phyloP scores from a whole-genome alignment of 2,797 vertebrate species.

The Zalophus californianus region DNA sequence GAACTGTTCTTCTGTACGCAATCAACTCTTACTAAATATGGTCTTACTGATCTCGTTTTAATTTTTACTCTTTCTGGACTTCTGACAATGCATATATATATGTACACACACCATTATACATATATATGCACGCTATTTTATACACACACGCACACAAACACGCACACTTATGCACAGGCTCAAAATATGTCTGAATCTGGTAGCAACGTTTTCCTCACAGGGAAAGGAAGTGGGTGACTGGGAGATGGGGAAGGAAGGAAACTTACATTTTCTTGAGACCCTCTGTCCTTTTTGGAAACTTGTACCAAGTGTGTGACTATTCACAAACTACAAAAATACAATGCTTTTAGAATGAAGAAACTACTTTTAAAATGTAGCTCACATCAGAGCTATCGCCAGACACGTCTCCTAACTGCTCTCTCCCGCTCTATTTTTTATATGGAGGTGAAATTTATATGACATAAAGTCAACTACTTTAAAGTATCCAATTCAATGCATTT shows the following conservation, averaged over 20 bases:
- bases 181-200: neutral
- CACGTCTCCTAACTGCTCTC: neutral
- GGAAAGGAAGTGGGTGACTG: slow-evolving; percentile 8
- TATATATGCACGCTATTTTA: neutral
- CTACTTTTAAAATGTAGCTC: slow-evolving; percentile 8
- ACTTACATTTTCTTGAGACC: neutral
- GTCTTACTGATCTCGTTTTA: neutral
- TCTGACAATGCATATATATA: neutral
- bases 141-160: neutral
- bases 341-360: slow-evolving; percentile 40
- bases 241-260: neutral
- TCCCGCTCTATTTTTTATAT: neutral
- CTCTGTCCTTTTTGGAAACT: neutral
- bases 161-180: neutral
- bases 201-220: neutral
- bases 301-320: neutral
- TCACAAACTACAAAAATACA: neutral
- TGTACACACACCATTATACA: neutral
- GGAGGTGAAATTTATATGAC: neutral
- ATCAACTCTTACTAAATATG: neutral
- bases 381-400: neutral
- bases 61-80: slow-evolving; percentile 1
- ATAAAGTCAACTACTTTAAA: slow-evolving; percentile 30
- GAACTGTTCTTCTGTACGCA: neutral
- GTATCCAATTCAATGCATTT: neutral